Evolutionary conservation across 2,888 invertebrate species (phyloP).

Genomic region (Dicyrtoma fusca): DNA sequence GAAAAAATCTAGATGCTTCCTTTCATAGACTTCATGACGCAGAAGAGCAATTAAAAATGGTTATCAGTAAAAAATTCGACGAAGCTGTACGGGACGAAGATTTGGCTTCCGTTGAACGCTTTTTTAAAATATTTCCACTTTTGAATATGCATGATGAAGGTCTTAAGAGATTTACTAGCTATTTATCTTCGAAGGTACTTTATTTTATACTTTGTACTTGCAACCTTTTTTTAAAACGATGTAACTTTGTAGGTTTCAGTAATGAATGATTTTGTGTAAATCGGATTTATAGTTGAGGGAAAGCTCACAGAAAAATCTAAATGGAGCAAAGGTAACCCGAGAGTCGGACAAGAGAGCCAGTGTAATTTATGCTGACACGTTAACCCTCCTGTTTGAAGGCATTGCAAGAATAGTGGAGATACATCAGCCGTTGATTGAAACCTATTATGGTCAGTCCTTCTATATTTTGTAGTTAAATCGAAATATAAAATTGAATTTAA

Average conservation of each 20-base stretch:
- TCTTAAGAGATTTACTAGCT: slow-evolving; percentile 81
- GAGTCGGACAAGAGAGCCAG: slow-evolving; percentile 72
- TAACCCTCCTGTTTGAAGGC: slow-evolving; percentile 82
- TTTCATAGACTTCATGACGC: slow-evolving; percentile 76
- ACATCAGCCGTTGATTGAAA: slow-evolving; percentile 86
- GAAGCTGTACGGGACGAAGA: slow-evolving; percentile 88
- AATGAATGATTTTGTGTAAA: slow-evolving; percentile 36
- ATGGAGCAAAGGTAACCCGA: slow-evolving; percentile 69
- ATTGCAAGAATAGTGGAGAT: slow-evolving; percentile 82
- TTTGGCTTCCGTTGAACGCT: slow-evolving; percentile 85
- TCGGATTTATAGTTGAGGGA: slow-evolving; percentile 63
- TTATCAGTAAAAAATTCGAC: slow-evolving; percentile 81
- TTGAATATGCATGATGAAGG: slow-evolving; percentile 90
- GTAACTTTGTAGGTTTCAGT: slow-evolving; percentile 71
- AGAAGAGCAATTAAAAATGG: slow-evolving; percentile 70
- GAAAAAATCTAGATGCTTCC: slow-evolving; percentile 72
- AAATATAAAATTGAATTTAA: background rate
- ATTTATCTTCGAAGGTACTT: slow-evolving; percentile 76
- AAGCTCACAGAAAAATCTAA: slow-evolving; percentile 73
- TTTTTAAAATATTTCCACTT: slow-evolving; percentile 96
- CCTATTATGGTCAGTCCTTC: slow-evolving; percentile 71
- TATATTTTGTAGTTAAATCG: too few relatives aligned
- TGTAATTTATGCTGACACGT: slow-evolving; percentile 81
- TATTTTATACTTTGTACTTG: background rate
- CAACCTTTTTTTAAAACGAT: too few relatives aligned